Percentiles rank a stretch among this genome's conserved stretches.
These are phyloP conservation scores for Porites divaricata DNA, from an alignment of 92 coral and sea anemone species.

Conservation along the genomic window DNA sequence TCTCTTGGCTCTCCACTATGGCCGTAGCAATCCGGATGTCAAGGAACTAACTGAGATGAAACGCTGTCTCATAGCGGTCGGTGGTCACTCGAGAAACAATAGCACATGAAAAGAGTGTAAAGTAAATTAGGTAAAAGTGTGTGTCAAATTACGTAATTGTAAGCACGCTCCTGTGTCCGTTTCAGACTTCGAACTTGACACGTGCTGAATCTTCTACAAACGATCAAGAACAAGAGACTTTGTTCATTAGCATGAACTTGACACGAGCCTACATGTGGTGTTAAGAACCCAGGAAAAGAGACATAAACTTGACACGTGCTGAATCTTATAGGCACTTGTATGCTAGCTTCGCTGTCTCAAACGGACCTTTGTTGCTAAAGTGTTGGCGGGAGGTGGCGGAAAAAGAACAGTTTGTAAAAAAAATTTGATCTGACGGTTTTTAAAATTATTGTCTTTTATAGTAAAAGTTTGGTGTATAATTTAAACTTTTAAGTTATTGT, in stretches of 20 bases:
- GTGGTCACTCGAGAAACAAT: constrained; percentile 45
- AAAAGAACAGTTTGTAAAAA: neutral
- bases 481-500: constrained; percentile 10
- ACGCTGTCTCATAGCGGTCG: constrained; percentile 68
- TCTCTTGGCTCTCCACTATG: constrained; percentile 83
- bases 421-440: constrained; percentile 2
- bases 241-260: no score
- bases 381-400: no score
- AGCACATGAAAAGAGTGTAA: constrained; percentile 10
- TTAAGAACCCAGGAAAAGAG: no score
- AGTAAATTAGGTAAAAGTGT: neutral
- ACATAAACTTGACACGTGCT: no score
- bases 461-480: constrained; percentile 38
- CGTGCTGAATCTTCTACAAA: no score
- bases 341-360: no score
- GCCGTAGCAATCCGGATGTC: constrained; percentile 90
- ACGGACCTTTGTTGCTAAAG: no score
- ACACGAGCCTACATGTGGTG: no score
- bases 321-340: no score
- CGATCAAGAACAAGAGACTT: no score
- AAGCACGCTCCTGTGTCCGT: neutral
- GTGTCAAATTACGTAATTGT: neutral
- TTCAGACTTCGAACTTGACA: no score
- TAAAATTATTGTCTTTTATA: constrained; percentile 37
- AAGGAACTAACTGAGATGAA: constrained; percentile 91